These are phyloP conservation scores for Gavia stellata DNA, from an alignment of 2,113 vertebrate genomes.

Conservation along the genomic window DNA sequence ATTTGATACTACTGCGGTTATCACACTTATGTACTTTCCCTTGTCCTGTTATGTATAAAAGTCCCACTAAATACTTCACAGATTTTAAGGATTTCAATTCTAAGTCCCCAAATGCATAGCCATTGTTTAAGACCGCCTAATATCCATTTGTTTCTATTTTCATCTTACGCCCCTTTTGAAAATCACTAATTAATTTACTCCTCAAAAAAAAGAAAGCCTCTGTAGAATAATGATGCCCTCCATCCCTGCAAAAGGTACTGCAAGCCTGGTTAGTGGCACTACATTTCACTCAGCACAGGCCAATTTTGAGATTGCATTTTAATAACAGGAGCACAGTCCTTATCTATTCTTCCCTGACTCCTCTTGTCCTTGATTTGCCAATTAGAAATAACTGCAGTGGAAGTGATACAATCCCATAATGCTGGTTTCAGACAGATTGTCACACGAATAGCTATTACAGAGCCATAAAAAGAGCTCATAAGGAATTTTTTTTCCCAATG, in stretches of 20 bases:
- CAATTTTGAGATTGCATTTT: background rate
- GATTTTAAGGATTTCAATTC: background rate
- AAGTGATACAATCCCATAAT: background rate
- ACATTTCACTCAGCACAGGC: background rate
- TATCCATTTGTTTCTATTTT: background rate
- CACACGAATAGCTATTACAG: background rate
- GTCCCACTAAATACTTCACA: background rate
- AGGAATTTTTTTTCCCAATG: background rate
- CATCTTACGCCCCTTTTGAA: rapidly evolving
- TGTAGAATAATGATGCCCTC: background rate
- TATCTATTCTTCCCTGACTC: background rate
- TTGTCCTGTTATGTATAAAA: background rate
- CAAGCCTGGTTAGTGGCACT: background rate
- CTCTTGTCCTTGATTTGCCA: background rate
- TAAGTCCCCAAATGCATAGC: background rate
- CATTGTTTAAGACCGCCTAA: background rate
- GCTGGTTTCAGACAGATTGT: background rate
- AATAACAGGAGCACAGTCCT: background rate
- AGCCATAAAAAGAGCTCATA: background rate
- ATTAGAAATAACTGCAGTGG: background rate
- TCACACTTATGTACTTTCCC: background rate
- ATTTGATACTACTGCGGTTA: background rate
- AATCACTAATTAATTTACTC: background rate
- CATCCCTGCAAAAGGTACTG: background rate
- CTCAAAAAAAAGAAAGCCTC: background rate